Evolutionary conservation across 2,888 invertebrate genomes (phyloP).

Genomic region (Amblyjoppa proteus): DNA sequence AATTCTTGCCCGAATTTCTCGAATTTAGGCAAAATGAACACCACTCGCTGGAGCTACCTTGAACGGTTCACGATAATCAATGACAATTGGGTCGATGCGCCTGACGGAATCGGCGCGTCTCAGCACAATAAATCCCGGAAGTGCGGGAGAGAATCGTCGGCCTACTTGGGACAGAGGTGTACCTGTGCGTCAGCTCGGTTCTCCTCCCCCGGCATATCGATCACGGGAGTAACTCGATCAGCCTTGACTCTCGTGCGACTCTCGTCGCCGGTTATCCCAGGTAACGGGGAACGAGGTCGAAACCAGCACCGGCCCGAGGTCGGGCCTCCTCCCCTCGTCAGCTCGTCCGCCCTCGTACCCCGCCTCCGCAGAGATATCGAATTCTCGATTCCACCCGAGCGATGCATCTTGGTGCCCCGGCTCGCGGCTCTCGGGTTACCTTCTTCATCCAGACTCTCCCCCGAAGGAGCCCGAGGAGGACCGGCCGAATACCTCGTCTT

Average conservation of each 20-base stretch:
- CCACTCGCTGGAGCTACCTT: not conserved
- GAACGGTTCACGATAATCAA: not conserved
- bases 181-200: conserved; percentile 68
- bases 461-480: conserved; percentile 32
- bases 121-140: conserved; percentile 51
- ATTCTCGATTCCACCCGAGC: conserved; percentile 65
- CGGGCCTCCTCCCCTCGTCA: conserved; percentile 56
- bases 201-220: conserved; percentile 70
- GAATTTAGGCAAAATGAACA: no score
- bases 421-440: conserved; percentile 64
- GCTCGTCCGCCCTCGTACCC: conserved; percentile 36
- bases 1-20: no score
- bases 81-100: not conserved
- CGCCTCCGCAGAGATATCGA: conserved; percentile 69
- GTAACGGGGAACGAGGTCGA: conserved; percentile 55
- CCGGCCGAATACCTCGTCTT: conserved; percentile 58
- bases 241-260: conserved; percentile 71
- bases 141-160: conserved; percentile 29
- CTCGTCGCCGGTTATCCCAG: conserved; percentile 57
- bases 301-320: conserved; percentile 52
- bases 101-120: not conserved
- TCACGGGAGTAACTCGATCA: conserved; percentile 71
- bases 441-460: conserved; percentile 40
- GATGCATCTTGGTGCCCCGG: conserved; percentile 62
- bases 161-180: conserved; percentile 46